Conservation (phyloP, 2,113 vertebrate species). For the Pseudolaguvia tuberculata region DNA sequence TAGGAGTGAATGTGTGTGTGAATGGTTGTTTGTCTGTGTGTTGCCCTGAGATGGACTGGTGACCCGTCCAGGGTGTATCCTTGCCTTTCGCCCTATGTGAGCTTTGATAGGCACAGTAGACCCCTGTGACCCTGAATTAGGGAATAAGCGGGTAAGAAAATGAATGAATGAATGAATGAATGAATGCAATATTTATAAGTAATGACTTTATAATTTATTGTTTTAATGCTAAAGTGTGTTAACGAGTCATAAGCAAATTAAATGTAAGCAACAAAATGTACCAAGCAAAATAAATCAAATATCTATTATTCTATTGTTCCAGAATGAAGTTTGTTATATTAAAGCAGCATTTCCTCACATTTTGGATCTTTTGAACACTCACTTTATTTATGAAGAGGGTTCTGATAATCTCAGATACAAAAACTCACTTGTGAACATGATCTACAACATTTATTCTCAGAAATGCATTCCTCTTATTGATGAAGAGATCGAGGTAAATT, state of each 20-base stretch:
- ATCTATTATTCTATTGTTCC: slow-evolving; percentile 27
- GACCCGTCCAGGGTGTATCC: too few relatives aligned
- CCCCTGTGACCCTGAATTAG: not conserved
- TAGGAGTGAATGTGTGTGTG: too few relatives aligned
- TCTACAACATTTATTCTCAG: slow-evolving; percentile 54
- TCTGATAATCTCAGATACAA: slow-evolving; percentile 55
- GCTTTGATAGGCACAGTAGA: too few relatives aligned
- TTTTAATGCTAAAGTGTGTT: too few relatives aligned
- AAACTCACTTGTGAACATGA: slow-evolving; percentile 43
- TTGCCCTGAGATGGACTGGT: too few relatives aligned
- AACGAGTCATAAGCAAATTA: too few relatives aligned
- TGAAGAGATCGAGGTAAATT: slow-evolving; percentile 54
- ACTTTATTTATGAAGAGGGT: slow-evolving; percentile 51
- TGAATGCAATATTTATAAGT: too few relatives aligned
- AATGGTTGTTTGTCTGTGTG: too few relatives aligned
- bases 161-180: too few relatives aligned
- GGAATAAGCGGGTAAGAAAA: too few relatives aligned
- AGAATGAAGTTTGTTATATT: slow-evolving; percentile 57
- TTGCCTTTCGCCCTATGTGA: too few relatives aligned
- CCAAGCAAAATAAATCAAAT: not conserved
- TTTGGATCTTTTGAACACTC: slow-evolving; percentile 53
- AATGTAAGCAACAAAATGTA: not conserved
- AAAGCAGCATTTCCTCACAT: slow-evolving; percentile 58
- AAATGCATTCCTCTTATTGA: slow-evolving; percentile 54
- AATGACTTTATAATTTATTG: too few relatives aligned